Percentiles rank a stretch among this genome's conserved stretches.
phyloP scores from a whole-genome alignment of 1,140 invertebrate genomes.

The Drosophila orosa region DNA sequence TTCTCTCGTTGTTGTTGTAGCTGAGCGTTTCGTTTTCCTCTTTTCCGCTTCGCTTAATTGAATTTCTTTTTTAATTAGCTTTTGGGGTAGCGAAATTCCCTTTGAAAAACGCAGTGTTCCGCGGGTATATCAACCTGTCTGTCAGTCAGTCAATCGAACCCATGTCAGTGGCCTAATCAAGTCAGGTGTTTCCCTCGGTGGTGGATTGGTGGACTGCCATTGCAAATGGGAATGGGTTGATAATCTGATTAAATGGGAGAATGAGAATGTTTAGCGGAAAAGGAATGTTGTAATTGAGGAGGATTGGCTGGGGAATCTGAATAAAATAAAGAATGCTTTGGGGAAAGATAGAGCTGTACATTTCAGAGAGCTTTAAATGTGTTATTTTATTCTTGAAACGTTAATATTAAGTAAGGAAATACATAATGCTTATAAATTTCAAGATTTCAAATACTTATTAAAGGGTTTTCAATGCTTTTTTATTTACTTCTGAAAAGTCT shows the following conservation, averaged over 20 bases:
- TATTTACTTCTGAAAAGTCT: background rate
- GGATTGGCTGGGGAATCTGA: background rate
- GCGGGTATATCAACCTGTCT: constrained; percentile 20
- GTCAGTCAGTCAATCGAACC: constrained; percentile 57
- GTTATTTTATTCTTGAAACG: background rate
- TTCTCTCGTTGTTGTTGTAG: constrained; percentile 51
- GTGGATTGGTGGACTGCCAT: constrained; percentile 4
- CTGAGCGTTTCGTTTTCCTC: constrained; percentile 38
- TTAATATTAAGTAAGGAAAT: background rate
- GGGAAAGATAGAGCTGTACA: no score
- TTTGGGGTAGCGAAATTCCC: constrained; percentile 28
- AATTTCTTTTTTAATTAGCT: constrained; percentile 55
- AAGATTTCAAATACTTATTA: background rate
- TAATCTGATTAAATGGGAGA: constrained; percentile 68
- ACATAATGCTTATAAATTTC: background rate
- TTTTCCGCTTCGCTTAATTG: constrained; percentile 55
- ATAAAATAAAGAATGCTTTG: background rate
- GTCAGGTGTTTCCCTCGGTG: constrained; percentile 39
- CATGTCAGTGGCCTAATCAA: constrained; percentile 64
- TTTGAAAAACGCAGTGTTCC: background rate
- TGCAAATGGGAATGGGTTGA: constrained; percentile 26
- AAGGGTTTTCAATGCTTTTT: background rate
- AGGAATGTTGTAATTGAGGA: constrained; percentile 13
- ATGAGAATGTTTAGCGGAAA: constrained; percentile 18
- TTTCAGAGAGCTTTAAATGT: background rate